Percentiles rank a stretch among this genome's conserved stretches.
phyloP scores from a whole-genome alignment of 2,797 vertebrate species.

The Euthynnus affinis region DNA sequence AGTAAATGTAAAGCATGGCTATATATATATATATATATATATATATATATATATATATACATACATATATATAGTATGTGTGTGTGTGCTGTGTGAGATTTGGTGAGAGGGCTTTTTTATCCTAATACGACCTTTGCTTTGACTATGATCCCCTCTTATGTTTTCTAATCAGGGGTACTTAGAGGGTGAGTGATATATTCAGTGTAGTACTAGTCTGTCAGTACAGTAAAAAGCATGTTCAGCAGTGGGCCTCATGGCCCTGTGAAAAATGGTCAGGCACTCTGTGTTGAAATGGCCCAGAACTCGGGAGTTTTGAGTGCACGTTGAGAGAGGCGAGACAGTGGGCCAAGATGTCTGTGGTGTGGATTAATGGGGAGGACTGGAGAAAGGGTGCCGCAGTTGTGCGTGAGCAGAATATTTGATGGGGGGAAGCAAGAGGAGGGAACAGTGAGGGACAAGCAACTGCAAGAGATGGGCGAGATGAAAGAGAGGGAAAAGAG shows the following conservation, averaged over 20 bases:
- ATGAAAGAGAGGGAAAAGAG: conserved; percentile 49
- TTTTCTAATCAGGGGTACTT: conserved; percentile 42
- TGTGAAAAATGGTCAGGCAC: conserved; percentile 54
- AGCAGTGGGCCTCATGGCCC: conserved; percentile 61
- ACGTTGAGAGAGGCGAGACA: conserved; percentile 81
- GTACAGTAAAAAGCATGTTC: conserved; percentile 62
- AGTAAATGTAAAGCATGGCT: conserved; percentile 28
- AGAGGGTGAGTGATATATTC: conserved; percentile 35
- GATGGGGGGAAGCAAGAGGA: conserved; percentile 86
- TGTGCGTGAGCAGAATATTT: conserved; percentile 93
- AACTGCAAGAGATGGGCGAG: conserved; percentile 71
- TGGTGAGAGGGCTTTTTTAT: conserved; percentile 17
- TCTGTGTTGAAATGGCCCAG: conserved; percentile 60
- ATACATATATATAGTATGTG: too few species aligned
- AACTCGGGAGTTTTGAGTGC: conserved; percentile 72
- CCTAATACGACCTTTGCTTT: conserved; percentile 64
- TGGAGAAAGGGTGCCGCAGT: conserved; percentile 92
- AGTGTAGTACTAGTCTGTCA: conserved; percentile 23
- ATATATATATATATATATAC: too few species aligned
- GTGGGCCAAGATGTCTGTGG: conserved; percentile 89
- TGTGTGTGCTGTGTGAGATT: neutral
- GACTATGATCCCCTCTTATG: conserved; percentile 6
- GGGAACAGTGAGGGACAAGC: conserved; percentile 84
- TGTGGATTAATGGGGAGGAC: conserved; percentile 92
- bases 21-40: neutral